phyloP scores from a whole-genome alignment of 2,888 invertebrate genomes.

The Heliconius ethilla region DNA sequence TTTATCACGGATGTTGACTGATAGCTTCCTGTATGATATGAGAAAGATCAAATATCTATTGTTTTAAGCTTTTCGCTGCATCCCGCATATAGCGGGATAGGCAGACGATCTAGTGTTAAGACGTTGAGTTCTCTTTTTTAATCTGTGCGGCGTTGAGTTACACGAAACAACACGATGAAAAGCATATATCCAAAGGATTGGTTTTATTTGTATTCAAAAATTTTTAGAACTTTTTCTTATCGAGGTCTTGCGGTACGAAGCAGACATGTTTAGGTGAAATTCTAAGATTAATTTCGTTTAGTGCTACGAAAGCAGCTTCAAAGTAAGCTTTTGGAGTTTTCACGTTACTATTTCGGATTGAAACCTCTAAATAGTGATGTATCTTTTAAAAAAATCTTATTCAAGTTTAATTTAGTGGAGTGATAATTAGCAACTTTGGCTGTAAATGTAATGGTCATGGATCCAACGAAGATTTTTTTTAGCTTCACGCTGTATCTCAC shows the following conservation, averaged over 20 bases:
- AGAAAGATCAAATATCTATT: slow-evolving; percentile 44
- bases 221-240: not conserved
- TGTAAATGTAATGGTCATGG: not conserved
- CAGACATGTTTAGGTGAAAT: slow-evolving; percentile 11
- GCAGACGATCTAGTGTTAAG: not conserved
- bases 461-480: not conserved
- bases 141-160: not conserved
- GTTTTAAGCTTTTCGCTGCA: not conserved
- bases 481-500: no score
- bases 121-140: not conserved
- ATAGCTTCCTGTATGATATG: slow-evolving; percentile 57
- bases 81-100: not conserved
- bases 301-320: slow-evolving; percentile 15
- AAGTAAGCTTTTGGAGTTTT: slow-evolving; percentile 12
- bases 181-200: not conserved
- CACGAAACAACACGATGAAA: not conserved
- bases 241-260: slow-evolving; percentile 8
- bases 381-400: not conserved
- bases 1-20: slow-evolving; percentile 57
- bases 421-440: not conserved
- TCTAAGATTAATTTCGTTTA: slow-evolving; percentile 14
- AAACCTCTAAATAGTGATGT: slow-evolving; percentile 4
- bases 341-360: not conserved
- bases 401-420: not conserved
- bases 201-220: not conserved